These are phyloP conservation scores for Sapayoa aenigma DNA, from an alignment of 2,113 vertebrate genomes.

Conservation along the genomic window DNA sequence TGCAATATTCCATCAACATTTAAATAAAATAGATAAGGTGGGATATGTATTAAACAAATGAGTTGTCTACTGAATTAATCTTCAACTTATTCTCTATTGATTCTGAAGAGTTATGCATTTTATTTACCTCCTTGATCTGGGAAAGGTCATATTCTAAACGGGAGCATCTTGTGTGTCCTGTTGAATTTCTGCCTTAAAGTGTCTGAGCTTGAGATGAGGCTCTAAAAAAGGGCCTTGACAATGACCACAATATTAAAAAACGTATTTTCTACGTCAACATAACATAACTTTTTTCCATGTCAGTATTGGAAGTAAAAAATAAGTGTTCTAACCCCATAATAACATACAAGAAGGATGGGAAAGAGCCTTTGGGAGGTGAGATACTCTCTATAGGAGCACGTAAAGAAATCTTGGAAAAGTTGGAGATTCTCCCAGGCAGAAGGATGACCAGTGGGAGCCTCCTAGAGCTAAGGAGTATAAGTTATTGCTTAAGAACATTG, in stretches of 20 bases:
- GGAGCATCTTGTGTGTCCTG: not conserved
- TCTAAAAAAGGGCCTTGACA: not conserved
- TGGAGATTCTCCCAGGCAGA: not conserved
- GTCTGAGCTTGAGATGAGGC: not conserved
- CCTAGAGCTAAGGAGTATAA: not conserved
- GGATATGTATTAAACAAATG: not conserved
- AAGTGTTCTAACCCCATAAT: not conserved
- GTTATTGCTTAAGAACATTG: not conserved
- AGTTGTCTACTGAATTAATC: not conserved
- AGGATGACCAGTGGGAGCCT: not conserved
- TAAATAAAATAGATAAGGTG: not conserved
- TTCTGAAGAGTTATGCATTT: not conserved
- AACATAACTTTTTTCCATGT: rapidly evolving
- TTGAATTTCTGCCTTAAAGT: not conserved
- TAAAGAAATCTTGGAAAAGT: not conserved
- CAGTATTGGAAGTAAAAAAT: not conserved
- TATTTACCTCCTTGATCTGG: not conserved
- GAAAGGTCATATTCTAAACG: not conserved
- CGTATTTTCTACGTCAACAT: not conserved
- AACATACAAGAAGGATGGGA: not conserved
- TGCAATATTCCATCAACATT: not conserved
- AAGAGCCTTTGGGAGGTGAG: not conserved
- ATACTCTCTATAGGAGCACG: not conserved
- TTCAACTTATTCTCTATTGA: not conserved
- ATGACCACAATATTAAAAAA: not conserved